These are phyloP conservation scores for Puma concolor DNA, from an alignment of 2,113 vertebrate species.

Conservation along the genomic window DNA sequence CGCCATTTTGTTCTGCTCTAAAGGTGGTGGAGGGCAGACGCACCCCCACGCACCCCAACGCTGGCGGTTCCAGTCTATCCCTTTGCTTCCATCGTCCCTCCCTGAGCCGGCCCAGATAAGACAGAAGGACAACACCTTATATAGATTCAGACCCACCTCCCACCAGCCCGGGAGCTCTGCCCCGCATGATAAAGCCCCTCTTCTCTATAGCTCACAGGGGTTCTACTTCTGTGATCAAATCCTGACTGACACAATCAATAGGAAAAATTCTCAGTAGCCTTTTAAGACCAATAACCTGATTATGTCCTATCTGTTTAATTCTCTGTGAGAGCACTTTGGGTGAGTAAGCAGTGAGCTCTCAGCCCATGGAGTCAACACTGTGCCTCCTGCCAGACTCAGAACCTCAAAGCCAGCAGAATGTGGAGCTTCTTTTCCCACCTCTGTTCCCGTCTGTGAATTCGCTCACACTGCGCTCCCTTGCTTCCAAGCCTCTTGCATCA, in stretches of 20 bases:
- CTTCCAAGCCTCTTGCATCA: neutral
- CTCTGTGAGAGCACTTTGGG: neutral
- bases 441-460: neutral
- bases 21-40: neutral
- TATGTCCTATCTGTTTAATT: neutral
- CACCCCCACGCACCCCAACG: neutral
- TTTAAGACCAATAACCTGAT: neutral
- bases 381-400: neutral
- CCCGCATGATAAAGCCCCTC: neutral
- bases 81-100: neutral
- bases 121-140: neutral
- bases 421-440: neutral
- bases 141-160: neutral
- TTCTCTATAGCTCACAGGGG: neutral
- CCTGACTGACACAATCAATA: neutral
- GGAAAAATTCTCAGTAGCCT: neutral
- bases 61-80: too few relatives aligned
- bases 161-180: fast-evolving
- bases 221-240: neutral
- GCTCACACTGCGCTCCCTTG: neutral
- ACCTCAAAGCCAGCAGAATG: neutral
- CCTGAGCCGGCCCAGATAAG: neutral
- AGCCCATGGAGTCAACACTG: too few relatives aligned
- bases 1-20: neutral
- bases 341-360: neutral